Conservation (phyloP, 2,113 vertebrate species). For the Echinops telfairi region DNA sequence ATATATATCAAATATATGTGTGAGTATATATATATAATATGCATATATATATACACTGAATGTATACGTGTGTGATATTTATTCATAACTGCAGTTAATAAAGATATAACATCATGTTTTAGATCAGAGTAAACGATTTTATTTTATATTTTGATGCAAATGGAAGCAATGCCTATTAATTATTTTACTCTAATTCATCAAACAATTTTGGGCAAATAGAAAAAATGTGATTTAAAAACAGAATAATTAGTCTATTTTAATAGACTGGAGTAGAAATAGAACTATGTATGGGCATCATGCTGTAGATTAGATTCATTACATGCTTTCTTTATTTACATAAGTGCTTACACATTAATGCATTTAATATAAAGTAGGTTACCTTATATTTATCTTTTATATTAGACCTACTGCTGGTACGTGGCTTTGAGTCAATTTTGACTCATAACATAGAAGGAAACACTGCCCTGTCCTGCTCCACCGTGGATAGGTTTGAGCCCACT, state of each 20-base stretch:
- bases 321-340: neutral
- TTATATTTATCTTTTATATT: neutral
- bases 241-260: neutral
- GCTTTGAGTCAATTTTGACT: no score
- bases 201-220: neutral
- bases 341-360: neutral
- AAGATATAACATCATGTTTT: neutral
- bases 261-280: neutral
- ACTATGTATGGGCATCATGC: neutral
- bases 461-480: no score
- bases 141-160: neutral
- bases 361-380: slow-evolving; percentile 30
- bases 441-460: no score
- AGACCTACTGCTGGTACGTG: neutral
- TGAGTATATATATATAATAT: neutral
- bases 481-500: no score
- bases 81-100: slow-evolving; percentile 20
- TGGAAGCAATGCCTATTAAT: neutral
- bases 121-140: neutral
- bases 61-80: neutral
- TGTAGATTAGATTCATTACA: neutral
- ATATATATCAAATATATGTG: neutral
- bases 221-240: neutral
- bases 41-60: no score
- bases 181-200: neutral